These are phyloP conservation scores for Drosophila pruinosa DNA, from an alignment of 1,140 invertebrate species.

Conservation along the genomic window DNA sequence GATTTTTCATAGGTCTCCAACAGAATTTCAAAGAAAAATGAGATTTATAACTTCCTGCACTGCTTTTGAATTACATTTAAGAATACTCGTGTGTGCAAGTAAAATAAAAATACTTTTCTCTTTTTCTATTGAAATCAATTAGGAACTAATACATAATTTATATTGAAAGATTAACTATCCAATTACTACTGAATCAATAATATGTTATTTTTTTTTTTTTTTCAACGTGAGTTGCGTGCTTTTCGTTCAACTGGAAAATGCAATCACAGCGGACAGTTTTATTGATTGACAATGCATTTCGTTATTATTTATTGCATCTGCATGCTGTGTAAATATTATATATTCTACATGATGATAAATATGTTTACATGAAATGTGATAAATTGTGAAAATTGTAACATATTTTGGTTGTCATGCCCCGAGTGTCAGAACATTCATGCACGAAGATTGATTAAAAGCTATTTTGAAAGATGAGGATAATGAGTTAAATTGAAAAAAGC, in stretches of 20 bases:
- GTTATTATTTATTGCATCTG: conserved; percentile 9
- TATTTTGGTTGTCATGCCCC: conserved; percentile 1
- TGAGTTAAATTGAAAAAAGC: conserved; percentile 19
- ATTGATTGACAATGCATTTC: conserved; percentile 32
- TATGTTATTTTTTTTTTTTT: neutral
- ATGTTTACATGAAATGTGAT: conserved; percentile 8
- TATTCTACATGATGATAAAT: conserved; percentile 8
- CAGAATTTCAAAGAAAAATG: too few species aligned
- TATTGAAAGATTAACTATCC: neutral
- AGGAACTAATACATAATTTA: neutral
- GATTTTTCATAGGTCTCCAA: too few species aligned
- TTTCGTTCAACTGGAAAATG: neutral
- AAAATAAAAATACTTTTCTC: too few species aligned
- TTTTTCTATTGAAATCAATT: neutral
- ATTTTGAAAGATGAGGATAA: conserved; percentile 11
- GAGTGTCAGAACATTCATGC: conserved; percentile 6
- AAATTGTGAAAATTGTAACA: conserved; percentile 3
- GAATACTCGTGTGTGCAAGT: too few species aligned
- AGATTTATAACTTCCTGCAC: too few species aligned
- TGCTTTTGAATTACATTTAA: too few species aligned
- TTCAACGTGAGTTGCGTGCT: neutral
- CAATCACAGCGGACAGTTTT: conserved; percentile 1
- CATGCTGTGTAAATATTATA: conserved; percentile 12
- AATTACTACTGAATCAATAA: neutral
- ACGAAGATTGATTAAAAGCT: conserved; percentile 18